Evolutionary conservation across 2,113 vertebrate genomes (phyloP), one percentile per base, ranked within the genome.

Genomic region (Gulo gulo): DNA sequence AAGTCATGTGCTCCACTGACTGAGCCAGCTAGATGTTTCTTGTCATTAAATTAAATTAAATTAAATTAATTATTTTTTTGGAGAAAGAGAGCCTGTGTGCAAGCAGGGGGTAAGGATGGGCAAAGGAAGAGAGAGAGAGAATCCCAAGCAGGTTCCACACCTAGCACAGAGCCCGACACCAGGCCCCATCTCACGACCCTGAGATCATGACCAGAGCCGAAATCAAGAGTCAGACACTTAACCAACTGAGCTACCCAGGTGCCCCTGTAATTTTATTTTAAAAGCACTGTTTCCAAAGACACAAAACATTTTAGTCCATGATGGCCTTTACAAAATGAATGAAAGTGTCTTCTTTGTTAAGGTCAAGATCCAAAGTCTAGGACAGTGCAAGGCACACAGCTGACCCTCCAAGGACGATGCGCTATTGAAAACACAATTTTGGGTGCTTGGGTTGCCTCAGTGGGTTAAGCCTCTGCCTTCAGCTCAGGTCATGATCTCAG

Each of bases 341-440:
- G 24, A 86, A 88, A 79, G 36, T 94, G 63, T 59, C 85, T 88
- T 96, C 26, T 91, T 95, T 86, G 42, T 59, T 88, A 81, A 91
- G 45, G 84, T 88, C 55, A 78, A 97, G 87, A 95, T 61, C n/a
- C 71, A 92, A 97, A 82, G n/a, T 82, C 29, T 59, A 65, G 57
- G 86, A 78, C 18, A 86, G 69, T 50, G 34, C 80, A 65, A 18
- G 4, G 20, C 36, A 67, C 50, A 84, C 12, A 63, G 47, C 0
- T 85, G 45, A 74, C 42, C 20, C 74, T 87, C 21, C 65, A n/a
- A 86, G 57, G 45, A 88, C 71, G 45, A 61, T 34, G 31, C 0
- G 1, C 34, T 90, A 23, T 8, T 94, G 52, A 92, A 95, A 93
- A 24, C 71, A 92, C 45, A 39, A 20, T 84, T 34, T 63, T 67